Evolutionary conservation across 2,797 vertebrate species (phyloP).

Genomic region (Meriones psammophilus): DNA sequence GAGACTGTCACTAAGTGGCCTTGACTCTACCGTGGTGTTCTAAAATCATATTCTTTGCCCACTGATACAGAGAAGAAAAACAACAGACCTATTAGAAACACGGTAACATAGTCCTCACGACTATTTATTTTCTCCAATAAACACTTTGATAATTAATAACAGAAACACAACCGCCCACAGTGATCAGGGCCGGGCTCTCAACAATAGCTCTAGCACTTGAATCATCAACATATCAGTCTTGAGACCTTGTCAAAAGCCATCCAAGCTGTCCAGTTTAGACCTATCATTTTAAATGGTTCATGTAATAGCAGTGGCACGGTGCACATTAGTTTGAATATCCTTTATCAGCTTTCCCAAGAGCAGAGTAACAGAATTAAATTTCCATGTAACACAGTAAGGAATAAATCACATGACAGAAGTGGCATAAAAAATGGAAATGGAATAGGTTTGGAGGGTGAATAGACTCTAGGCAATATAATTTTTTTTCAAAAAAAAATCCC

Average conservation of each 20-base stretch:
- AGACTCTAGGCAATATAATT: conserved; percentile 25
- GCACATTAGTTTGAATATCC: not conserved
- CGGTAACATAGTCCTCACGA: not conserved
- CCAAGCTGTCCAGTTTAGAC: not conserved
- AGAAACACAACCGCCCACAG: not conserved
- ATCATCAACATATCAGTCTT: not conserved
- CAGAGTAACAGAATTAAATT: conserved; percentile 34
- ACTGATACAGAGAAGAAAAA: not conserved
- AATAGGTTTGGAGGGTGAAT: not conserved
- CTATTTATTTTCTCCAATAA: conserved; percentile 27
- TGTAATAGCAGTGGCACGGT: not conserved
- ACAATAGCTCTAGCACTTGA: not conserved
- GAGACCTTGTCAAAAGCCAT: not conserved
- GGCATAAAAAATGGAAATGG: conserved; percentile 66
- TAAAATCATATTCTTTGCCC: not conserved
- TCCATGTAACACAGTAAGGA: not conserved
- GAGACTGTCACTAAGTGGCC: not conserved
- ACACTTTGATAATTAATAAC: not conserved
- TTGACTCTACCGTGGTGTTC: not conserved
- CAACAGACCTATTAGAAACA: not conserved
- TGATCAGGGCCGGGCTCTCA: not conserved
- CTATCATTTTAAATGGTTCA: not conserved
- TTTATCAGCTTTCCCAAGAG: not conserved
- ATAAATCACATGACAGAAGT: conserved; percentile 40
- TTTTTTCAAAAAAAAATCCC: not conserved